Evolutionary conservation across 1,140 invertebrate genomes (phyloP).

Genomic region (Triops cancriformis): DNA sequence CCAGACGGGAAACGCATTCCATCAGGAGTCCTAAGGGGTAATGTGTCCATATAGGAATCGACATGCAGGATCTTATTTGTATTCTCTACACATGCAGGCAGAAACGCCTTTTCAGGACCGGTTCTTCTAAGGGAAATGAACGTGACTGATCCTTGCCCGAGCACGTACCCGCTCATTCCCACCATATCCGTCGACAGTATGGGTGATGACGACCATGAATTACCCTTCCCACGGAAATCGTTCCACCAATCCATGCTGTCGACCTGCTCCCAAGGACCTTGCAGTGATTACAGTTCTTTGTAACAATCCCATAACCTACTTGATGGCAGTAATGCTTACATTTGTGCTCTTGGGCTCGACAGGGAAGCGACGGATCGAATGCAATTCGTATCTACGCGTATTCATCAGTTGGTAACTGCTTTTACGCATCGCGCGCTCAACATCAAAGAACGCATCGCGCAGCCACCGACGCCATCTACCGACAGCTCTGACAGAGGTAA

Average conservation of each 20-base stretch:
- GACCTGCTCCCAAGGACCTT: neutral
- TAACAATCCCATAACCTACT: neutral
- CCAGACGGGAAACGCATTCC: conserved; percentile 1
- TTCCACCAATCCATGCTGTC: neutral
- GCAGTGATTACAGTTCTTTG: conserved; percentile 21
- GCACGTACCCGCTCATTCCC: conserved; percentile 14
- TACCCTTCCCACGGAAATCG: neutral
- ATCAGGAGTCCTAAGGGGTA: neutral
- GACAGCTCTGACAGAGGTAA: conserved; percentile 39
- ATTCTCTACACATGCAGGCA: neutral
- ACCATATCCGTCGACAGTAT: conserved; percentile 25
- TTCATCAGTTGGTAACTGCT: conserved; percentile 49
- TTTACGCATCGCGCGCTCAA: conserved; percentile 50
- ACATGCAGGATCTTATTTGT: neutral
- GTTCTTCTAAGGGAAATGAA: neutral
- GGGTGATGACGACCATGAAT: conserved; percentile 12
- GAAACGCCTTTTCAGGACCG: neutral
- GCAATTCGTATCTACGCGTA: conserved; percentile 35
- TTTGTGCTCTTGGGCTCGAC: neutral
- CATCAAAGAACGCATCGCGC: conserved; percentile 47
- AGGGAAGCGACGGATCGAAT: conserved; percentile 29
- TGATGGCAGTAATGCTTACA: neutral
- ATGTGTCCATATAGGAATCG: neutral
- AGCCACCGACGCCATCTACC: conserved; percentile 53
- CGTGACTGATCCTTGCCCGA: neutral